Percentiles rank a stretch among this genome's conserved stretches.
Evolutionary conservation across 2,113 vertebrate genomes (phyloP).

Genomic region (Cyanoramphus novaezelandiae): DNA sequence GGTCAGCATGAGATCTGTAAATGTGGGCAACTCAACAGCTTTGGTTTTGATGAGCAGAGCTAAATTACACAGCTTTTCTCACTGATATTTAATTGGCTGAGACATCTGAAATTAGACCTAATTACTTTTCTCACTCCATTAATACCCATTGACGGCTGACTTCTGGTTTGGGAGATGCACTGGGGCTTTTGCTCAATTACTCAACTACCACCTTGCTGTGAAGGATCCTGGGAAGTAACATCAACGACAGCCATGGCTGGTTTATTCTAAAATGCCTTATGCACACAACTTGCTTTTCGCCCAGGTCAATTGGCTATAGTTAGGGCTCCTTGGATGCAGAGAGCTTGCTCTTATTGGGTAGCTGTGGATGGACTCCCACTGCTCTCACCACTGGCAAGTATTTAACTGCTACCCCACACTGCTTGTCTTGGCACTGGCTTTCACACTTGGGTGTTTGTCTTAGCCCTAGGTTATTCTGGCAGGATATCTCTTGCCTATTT

Average conservation of each 20-base stretch:
- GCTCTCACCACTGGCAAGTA: neutral
- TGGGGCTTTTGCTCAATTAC: neutral
- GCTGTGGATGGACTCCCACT: neutral
- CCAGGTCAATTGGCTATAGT: neutral
- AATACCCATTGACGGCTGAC: neutral
- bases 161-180: neutral
- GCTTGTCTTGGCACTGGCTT: slow-evolving; percentile 3
- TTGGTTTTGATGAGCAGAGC: neutral
- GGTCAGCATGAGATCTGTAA: neutral
- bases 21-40: neutral
- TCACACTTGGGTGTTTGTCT: neutral
- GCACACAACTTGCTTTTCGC: neutral
- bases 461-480: slow-evolving; percentile 29
- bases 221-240: neutral
- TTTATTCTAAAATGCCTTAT: neutral
- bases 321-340: neutral
- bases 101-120: slow-evolving; percentile 54
- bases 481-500: neutral
- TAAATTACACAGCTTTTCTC: slow-evolving; percentile 10
- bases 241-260: neutral
- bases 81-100: slow-evolving; percentile 8
- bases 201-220: neutral
- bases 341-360: neutral
- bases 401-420: neutral
- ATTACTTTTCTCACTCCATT: slow-evolving; percentile 36